Base-by-base conservation (phyloP, 2,888 invertebrate genomes). In the Plusia festucae region DNA sequence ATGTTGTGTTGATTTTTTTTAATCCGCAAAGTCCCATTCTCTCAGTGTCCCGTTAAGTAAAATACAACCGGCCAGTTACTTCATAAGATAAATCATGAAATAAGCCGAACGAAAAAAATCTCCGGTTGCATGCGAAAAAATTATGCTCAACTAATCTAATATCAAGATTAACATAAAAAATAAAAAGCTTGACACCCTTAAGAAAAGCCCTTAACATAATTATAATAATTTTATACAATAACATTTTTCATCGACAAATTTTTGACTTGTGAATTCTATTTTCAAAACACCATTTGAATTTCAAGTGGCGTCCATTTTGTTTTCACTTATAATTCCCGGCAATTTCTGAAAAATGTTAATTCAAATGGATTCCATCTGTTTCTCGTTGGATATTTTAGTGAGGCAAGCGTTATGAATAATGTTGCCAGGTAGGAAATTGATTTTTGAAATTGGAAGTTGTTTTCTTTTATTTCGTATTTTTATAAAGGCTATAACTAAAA, bases 271-370 rank as follows among this genome's bases (percentile, higher is more conserved):
- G 79, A 77, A 81, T 81, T 80, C 68, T 79, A 79, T 80, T 81
- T 79, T 80, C 80, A 80, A 85, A 79, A 82, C 78, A 72, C 68
- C 78, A 80, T 85, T 85, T 82, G 78, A 79, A 84, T 78, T 80
- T 73, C 65, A 73, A 78, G 69, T 72, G 69, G 66, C 66, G 61
- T 61, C 74, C 77, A 77, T 80, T 80, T 80, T 80, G 74, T 81
- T 81, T 79, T 74, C 72, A 66, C 70, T 76, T 70, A 79, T 80
- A 75, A 81, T 81, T 81, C 79, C 58, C 73, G 60, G 64, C 60
- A 72, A 78, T 74, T 67, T 77, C 8, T n/a, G 68, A 68, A 76
- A 72, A 73, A 80, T 79, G 79, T 66, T 81, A 81, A 80, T 80
- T 76, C 68, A 62, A 72, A 79, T 81, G 74, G 62, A 72, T 74